phyloP scores from a whole-genome alignment of 2,888 invertebrate genomes.

The Molanna angustata region DNA sequence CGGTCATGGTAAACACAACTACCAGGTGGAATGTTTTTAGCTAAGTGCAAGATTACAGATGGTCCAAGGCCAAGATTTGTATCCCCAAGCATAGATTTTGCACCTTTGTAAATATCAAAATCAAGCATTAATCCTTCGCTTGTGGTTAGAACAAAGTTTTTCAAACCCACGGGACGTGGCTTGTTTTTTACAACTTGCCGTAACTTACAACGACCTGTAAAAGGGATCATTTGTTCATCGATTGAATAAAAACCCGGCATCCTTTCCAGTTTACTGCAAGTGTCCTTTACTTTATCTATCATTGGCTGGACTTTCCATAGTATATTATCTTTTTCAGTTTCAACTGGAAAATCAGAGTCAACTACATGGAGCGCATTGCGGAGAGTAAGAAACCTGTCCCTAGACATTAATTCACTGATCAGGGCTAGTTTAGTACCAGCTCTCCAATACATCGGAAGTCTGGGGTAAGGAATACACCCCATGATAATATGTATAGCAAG shows the following conservation, averaged over 20 bases:
- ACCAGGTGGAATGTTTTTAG: constrained; percentile 22
- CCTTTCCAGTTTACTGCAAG: neutral
- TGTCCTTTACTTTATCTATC: neutral
- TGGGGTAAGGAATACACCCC: constrained; percentile 1
- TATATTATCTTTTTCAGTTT: neutral
- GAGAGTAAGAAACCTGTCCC: neutral
- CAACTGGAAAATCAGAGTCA: neutral
- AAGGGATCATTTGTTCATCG: constrained; percentile 8
- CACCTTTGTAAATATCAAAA: constrained; percentile 4
- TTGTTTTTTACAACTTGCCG: constrained; percentile 10
- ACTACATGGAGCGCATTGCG: neutral
- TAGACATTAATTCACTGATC: neutral
- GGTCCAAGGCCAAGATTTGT: constrained; percentile 19
- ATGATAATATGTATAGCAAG: constrained; percentile 4
- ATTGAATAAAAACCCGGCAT: constrained; percentile 2
- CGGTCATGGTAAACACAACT: constrained; percentile 22
- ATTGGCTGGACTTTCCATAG: constrained; percentile 2
- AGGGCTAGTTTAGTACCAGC: neutral
- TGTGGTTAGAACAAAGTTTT: neutral
- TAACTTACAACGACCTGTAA: constrained; percentile 7
- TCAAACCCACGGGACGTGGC: constrained; percentile 1
- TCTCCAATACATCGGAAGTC: constrained; percentile 1
- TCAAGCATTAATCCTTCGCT: neutral
- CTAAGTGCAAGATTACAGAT: constrained; percentile 26
- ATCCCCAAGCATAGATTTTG: neutral